These are phyloP conservation scores for Lordiphosa fenestrarum DNA, from an alignment of 2,888 invertebrate species.

Conservation along the genomic window DNA sequence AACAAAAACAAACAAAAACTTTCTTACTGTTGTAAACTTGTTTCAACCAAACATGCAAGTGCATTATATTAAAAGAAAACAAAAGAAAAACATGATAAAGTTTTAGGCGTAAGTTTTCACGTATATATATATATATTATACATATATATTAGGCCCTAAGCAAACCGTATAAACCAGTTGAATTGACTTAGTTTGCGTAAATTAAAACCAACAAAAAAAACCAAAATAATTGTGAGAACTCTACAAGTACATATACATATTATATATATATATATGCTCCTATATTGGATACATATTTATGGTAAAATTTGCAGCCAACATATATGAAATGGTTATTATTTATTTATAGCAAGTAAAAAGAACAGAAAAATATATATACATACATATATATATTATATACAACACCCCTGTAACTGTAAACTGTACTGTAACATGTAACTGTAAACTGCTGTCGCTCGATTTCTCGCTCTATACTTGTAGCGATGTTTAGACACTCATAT, in stretches of 20 bases:
- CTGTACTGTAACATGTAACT: conserved; percentile 36
- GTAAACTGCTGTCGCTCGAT: conserved; percentile 44
- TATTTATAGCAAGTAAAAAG: conserved; percentile 39
- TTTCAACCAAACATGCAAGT: conserved; percentile 65
- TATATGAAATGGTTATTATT: conserved; percentile 46
- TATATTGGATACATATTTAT: conserved; percentile 22
- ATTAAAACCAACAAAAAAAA: conserved; percentile 10
- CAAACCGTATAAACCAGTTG: conserved; percentile 45
- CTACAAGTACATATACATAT: too few species aligned
- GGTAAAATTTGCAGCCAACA: conserved; percentile 49
- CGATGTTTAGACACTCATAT: conserved; percentile 52
- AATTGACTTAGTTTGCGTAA: conserved; percentile 49
- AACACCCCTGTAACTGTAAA: conserved; percentile 25
- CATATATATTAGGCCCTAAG: conserved; percentile 59
- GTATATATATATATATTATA: conserved; percentile 44
- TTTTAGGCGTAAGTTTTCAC: conserved; percentile 58
- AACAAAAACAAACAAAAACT: conserved; percentile 19
- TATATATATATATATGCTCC: conserved; percentile 23
- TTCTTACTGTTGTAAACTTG: conserved; percentile 32
- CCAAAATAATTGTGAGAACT: too few species aligned
- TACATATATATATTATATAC: conserved; percentile 28
- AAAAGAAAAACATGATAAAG: conserved; percentile 20
- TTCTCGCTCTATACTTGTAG: conserved; percentile 66
- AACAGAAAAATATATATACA: conserved; percentile 15
- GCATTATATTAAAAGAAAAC: conserved; percentile 59